These are phyloP conservation scores for Yponomeuta cagnagella DNA, from an alignment of 2,888 invertebrate genomes.

Conservation along the genomic window DNA sequence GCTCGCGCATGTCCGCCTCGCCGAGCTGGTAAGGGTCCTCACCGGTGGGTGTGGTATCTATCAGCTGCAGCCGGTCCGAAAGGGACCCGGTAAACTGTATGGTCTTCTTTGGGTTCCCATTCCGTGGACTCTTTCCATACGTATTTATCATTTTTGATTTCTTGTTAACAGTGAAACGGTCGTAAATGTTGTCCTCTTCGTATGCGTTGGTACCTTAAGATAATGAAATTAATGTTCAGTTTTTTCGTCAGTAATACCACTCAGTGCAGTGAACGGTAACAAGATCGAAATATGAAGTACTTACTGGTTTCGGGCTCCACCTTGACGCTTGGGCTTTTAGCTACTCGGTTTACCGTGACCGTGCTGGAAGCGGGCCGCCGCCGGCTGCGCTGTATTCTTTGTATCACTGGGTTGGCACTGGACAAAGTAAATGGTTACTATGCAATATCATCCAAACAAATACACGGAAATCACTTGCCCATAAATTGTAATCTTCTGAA, in stretches of 20 bases:
- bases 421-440: slow-evolving; percentile 3
- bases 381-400: slow-evolving; percentile 51
- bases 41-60: slow-evolving; percentile 64
- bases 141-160: slow-evolving; percentile 58
- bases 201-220: slow-evolving; percentile 36
- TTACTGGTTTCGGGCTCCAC: slow-evolving; percentile 29
- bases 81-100: slow-evolving; percentile 52
- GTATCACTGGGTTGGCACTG: slow-evolving; percentile 56
- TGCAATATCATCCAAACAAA: background rate
- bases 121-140: slow-evolving; percentile 44
- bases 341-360: slow-evolving; percentile 51
- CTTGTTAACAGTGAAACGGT: slow-evolving; percentile 48
- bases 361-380: slow-evolving; percentile 43
- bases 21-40: slow-evolving; percentile 66
- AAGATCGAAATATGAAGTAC: slow-evolving; percentile 19
- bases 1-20: slow-evolving; percentile 64
- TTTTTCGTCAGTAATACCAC: background rate
- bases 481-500: too few species aligned
- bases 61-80: slow-evolving; percentile 55
- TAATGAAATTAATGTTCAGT: background rate
- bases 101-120: slow-evolving; percentile 35
- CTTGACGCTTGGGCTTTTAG: slow-evolving; percentile 32
- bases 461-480: too few species aligned
- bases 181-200: slow-evolving; percentile 39
- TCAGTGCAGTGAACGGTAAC: background rate